These are phyloP conservation scores for Cinclus cinclus DNA, from an alignment of 2,113 vertebrate species.

Conservation along the genomic window DNA sequence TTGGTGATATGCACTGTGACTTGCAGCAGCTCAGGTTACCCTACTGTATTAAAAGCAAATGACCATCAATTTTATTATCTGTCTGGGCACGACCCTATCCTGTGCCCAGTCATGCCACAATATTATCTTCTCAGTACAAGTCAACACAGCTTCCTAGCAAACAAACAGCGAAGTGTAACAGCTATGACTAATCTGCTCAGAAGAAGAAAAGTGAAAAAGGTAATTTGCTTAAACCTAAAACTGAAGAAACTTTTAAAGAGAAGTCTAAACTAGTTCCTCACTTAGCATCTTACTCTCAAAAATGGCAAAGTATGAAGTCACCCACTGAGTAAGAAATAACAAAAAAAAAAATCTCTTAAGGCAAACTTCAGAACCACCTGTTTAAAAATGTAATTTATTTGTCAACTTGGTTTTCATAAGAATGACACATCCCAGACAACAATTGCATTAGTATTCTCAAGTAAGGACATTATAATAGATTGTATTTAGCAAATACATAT, in stretches of 20 bases:
- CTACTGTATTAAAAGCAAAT: neutral
- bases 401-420: neutral
- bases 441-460: neutral
- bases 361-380: neutral
- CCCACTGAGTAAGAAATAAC: neutral
- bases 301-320: neutral
- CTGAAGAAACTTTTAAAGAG: neutral
- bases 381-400: conserved; percentile 6
- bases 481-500: neutral
- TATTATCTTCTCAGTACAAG: neutral
- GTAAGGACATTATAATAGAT: neutral
- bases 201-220: neutral
- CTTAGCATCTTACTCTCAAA: neutral
- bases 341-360: neutral
- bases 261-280: neutral
- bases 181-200: neutral
- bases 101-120: neutral
- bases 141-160: neutral
- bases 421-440: neutral
- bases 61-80: neutral
- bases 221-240: neutral
- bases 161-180: neutral
- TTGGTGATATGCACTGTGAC: neutral
- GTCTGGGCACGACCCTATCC: neutral
- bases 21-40: neutral